Evolutionary conservation across 2,888 invertebrate genomes (phyloP).

Genomic region (Allophyes oxyacanthae): DNA sequence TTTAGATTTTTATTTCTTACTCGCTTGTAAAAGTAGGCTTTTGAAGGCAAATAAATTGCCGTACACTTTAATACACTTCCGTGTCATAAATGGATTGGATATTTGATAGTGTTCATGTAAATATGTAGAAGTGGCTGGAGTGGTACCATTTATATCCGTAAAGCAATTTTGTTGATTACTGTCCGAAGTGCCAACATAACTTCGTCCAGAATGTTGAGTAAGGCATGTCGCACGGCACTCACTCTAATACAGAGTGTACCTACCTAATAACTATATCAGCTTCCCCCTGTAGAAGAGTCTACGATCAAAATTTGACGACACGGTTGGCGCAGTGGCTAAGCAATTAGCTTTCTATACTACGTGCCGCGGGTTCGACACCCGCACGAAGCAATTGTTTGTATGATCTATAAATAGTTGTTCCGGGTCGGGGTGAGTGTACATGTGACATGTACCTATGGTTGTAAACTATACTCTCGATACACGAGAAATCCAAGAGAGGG

Average conservation of each 20-base stretch:
- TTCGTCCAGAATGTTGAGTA: slow-evolving; percentile 3
- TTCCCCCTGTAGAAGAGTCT: too few species aligned
- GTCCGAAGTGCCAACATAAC: slow-evolving; percentile 18
- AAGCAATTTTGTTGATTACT: slow-evolving; percentile 43
- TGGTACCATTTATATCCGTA: slow-evolving; percentile 37
- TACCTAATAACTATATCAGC: background rate
- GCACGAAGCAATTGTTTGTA: too few species aligned
- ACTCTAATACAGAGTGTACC: slow-evolving; percentile 11
- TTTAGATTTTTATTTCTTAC: too few species aligned
- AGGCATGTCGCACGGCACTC: slow-evolving; percentile 15
- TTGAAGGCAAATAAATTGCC: slow-evolving; percentile 21
- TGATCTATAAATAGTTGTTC: too few species aligned
- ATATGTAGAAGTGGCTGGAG: slow-evolving; percentile 37
- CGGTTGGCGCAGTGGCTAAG: too few species aligned
- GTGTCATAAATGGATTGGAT: slow-evolving; percentile 39
- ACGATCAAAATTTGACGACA: too few species aligned
- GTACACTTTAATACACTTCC: slow-evolving; percentile 18
- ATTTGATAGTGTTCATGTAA: slow-evolving; percentile 35
- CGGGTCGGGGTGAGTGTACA: too few species aligned
- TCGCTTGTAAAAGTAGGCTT: slow-evolving; percentile 3
- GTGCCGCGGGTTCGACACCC: too few species aligned
- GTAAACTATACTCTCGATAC: too few species aligned
- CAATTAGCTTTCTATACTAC: too few species aligned
- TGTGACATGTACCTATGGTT: too few species aligned
- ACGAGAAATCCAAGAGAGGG: too few species aligned